Percentiles rank a stretch among this genome's conserved stretches.
Conservation (phyloP, 2,888 invertebrate genomes). For the Therioaphis trifolii region DNA sequence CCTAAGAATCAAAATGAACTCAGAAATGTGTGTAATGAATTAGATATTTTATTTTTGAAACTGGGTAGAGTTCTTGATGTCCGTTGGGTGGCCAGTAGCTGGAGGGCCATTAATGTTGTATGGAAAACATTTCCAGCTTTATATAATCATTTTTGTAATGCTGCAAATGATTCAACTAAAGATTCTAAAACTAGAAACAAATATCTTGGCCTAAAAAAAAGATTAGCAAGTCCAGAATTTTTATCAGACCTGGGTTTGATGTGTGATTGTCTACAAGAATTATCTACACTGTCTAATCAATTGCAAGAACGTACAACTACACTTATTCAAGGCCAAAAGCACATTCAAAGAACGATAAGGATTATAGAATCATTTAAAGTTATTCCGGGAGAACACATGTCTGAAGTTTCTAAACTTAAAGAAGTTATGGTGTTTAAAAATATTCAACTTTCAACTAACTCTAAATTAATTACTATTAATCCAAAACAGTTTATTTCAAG, state of each 20-base stretch:
- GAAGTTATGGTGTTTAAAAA: neutral
- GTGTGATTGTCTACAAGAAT: slow-evolving; percentile 9
- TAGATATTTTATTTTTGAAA: slow-evolving; percentile 1
- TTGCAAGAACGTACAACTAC: neutral
- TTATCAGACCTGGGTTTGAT: slow-evolving; percentile 14
- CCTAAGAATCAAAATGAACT: neutral
- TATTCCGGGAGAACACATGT: neutral
- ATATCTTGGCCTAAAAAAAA: neutral
- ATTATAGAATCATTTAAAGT: slow-evolving; percentile 14
- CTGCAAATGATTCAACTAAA: slow-evolving; percentile 12
- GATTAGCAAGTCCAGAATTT: slow-evolving; percentile 16
- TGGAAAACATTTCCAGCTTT: slow-evolving; percentile 19
- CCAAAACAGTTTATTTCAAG: neutral
- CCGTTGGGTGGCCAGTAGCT: slow-evolving; percentile 1
- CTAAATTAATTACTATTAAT: neutral
- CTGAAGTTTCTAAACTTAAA: neutral
- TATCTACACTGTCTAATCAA: neutral
- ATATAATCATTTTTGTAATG: slow-evolving; percentile 65
- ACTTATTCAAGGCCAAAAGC: slow-evolving; percentile 11
- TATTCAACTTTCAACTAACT: neutral
- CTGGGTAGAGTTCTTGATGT: slow-evolving; percentile 15
- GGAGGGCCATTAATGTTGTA: neutral
- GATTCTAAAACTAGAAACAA: slow-evolving; percentile 26
- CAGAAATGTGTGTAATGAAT: slow-evolving; percentile 14
- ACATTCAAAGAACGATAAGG: neutral